These are phyloP conservation scores for Bos javanicus DNA, from an alignment of 2,113 vertebrate species.

Conservation along the genomic window DNA sequence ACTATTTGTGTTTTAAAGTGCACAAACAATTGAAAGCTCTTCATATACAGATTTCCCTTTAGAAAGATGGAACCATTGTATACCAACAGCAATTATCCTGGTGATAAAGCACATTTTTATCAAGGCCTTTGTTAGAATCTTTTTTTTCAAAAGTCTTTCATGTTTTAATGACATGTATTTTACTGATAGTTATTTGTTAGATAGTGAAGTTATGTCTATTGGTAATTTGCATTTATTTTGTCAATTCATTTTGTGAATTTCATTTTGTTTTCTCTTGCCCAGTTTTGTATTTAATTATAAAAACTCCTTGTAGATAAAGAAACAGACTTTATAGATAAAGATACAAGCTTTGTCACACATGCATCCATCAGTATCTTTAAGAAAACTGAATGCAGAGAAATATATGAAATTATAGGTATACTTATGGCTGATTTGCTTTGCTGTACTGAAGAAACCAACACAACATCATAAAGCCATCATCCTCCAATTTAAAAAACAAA, in stretches of 20 bases:
- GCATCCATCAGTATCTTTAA: not conserved
- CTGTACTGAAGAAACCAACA: not conserved
- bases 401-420: not conserved
- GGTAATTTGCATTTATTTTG: not conserved
- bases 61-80: not conserved
- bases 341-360: not conserved
- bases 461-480: not conserved
- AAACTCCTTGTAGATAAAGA: not conserved
- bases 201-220: not conserved
- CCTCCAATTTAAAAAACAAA: not conserved
- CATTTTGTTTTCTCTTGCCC: not conserved
- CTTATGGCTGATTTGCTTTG: not conserved
- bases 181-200: not conserved
- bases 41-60: not conserved
- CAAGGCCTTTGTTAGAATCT: not conserved
- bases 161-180: not conserved
- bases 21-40: not conserved
- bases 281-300: not conserved
- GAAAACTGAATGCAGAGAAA: not conserved
- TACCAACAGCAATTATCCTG: not conserved
- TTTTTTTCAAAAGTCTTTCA: not conserved
- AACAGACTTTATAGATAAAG: not conserved
- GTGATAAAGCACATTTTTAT: not conserved
- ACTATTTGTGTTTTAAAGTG: not conserved
- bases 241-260: not conserved